Conservation (phyloP, 1,140 invertebrate species). For the Drosophila baimaii region DNA sequence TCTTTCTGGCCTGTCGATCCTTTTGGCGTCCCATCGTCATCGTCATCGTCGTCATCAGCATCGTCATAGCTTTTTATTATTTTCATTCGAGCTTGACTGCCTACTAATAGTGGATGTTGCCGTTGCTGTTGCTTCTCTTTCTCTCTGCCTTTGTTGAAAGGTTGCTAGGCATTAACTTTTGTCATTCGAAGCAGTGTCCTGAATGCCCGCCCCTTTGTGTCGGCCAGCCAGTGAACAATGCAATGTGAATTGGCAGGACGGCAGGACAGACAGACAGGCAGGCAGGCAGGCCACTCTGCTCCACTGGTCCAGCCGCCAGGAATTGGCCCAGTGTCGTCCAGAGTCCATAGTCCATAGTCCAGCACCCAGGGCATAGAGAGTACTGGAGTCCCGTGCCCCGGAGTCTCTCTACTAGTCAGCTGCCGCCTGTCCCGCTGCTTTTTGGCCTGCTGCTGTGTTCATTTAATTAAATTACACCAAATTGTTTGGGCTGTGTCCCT, state of each 20-base stretch:
- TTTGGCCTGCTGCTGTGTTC: slow-evolving; percentile 78
- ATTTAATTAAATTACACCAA: slow-evolving; percentile 82
- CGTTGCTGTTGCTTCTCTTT: slow-evolving; percentile 47
- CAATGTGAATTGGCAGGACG: slow-evolving; percentile 73
- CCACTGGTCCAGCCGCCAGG: too few relatives aligned
- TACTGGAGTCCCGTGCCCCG: neutral
- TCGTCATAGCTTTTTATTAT: slow-evolving; percentile 75
- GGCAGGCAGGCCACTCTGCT: neutral
- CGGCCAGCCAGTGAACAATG: slow-evolving; percentile 70
- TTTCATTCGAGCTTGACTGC: slow-evolving; percentile 72
- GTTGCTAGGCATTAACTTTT: slow-evolving; percentile 81
- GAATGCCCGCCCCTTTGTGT: slow-evolving; percentile 16
- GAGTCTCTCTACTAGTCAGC: slow-evolving; percentile 12
- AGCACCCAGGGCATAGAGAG: slow-evolving; percentile 13
- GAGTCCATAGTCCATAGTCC: too few relatives aligned
- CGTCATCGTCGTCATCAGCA: slow-evolving; percentile 57
- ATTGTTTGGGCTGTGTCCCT: slow-evolving; percentile 74
- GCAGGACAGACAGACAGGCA: neutral
- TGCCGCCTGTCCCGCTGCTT: slow-evolving; percentile 56
- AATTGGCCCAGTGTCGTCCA: slow-evolving; percentile 14
- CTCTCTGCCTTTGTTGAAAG: slow-evolving; percentile 60
- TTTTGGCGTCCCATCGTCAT: slow-evolving; percentile 30
- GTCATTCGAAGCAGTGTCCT: slow-evolving; percentile 60
- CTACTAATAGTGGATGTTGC: slow-evolving; percentile 67
- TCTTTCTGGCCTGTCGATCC: slow-evolving; percentile 6